Percentiles rank a stretch among this genome's conserved stretches.
phyloP scores from a whole-genome alignment of 2,888 invertebrate genomes.

The Achlya flavicornis region DNA sequence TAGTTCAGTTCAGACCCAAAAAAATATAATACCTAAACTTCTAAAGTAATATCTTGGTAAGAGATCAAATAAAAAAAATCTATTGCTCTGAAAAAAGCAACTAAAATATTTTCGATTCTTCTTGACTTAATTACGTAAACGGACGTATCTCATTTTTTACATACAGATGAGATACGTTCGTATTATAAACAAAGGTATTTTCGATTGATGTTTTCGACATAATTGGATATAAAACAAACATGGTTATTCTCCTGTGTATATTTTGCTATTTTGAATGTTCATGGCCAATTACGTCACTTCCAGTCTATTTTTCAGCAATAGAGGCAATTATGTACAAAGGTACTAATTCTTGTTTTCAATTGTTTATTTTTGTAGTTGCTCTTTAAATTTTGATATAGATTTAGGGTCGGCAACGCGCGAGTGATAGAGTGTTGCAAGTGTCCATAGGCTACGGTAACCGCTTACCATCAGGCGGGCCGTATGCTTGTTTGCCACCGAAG shows the following conservation, averaged over 20 bases:
- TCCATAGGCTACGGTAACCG: too few species aligned
- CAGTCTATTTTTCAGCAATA: neutral
- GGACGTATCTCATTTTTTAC: neutral
- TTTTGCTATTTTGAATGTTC: neutral
- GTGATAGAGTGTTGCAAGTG: too few species aligned
- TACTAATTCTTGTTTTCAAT: neutral
- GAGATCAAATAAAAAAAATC: too few species aligned
- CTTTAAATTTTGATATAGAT: too few species aligned
- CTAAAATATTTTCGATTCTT: neutral
- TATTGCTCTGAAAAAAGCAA: too few species aligned
- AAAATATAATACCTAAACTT: too few species aligned
- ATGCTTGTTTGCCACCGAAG: too few species aligned
- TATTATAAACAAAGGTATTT: conserved; percentile 34
- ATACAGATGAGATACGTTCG: conserved; percentile 19
- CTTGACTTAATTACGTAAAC: neutral
- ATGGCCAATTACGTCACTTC: neutral
- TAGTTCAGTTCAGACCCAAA: too few species aligned
- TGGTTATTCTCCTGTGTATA: conserved; percentile 12
- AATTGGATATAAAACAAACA: conserved; percentile 24
- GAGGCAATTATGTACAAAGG: neutral
- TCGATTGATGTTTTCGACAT: conserved; percentile 35
- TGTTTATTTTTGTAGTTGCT: neutral
- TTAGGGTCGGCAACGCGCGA: too few species aligned
- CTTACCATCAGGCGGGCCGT: too few species aligned
- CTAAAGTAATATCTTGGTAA: too few species aligned